A percentile compares a stretch with the other conserved stretches of the same genome.
Conservation (phyloP, 2,113 vertebrate genomes). For the Plectropomus leopardus region DNA sequence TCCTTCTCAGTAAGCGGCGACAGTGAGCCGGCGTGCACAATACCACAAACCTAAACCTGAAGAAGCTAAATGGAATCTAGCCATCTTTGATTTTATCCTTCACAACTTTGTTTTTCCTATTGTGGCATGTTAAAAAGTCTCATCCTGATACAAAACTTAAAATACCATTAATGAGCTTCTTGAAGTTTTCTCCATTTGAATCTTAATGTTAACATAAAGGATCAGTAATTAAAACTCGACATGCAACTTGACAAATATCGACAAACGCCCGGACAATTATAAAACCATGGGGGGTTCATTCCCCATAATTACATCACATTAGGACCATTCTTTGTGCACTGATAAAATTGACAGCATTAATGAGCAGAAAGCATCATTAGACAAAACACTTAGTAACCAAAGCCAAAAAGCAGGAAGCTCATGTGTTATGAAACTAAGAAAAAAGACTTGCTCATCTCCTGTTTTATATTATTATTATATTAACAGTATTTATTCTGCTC, state of each 20-base stretch:
- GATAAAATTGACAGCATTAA: slow-evolving; percentile 37
- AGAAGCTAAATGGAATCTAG: neutral
- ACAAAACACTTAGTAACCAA: neutral
- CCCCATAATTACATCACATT: slow-evolving; percentile 37
- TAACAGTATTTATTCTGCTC: neutral
- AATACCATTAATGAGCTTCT: neutral
- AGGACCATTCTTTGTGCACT: slow-evolving; percentile 25
- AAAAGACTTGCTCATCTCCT: neutral
- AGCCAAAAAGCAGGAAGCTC: neutral
- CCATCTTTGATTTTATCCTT: neutral
- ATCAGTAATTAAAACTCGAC: slow-evolving; percentile 30
- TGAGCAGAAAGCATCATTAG: slow-evolving; percentile 34
- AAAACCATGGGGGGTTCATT: slow-evolving; percentile 20
- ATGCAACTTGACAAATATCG: slow-evolving; percentile 22
- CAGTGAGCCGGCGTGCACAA: neutral
- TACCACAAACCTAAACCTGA: neutral
- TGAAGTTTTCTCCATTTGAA: neutral
- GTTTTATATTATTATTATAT: neutral
- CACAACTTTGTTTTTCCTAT: neutral
- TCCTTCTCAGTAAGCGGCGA: neutral
- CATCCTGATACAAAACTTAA: slow-evolving; percentile 8
- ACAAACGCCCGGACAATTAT: slow-evolving; percentile 1
- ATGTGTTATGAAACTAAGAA: neutral
- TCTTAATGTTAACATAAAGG: neutral
- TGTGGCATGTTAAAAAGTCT: neutral